phyloP scores from a whole-genome alignment of 2,888 invertebrate genomes.

The Hyalella azteca region DNA sequence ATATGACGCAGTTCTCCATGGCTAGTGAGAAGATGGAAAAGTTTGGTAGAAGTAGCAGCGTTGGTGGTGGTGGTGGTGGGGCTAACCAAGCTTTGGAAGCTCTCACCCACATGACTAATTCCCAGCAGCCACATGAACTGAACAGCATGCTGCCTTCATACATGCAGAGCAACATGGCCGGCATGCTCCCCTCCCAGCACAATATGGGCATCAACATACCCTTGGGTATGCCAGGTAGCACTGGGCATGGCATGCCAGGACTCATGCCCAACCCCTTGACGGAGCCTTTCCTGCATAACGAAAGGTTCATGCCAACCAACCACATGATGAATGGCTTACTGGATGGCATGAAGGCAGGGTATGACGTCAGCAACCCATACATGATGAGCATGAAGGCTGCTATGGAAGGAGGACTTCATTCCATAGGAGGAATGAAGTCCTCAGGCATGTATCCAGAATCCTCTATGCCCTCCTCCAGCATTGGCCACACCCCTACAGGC shows the following conservation, averaged over 20 bases:
- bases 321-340: constrained; percentile 12
- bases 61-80: neutral
- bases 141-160: neutral
- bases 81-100: neutral
- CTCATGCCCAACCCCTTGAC: neutral
- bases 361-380: neutral
- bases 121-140: neutral
- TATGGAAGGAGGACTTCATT: neutral
- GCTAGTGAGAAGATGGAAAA: neutral
- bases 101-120: constrained; percentile 25
- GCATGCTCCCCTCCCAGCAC: neutral
- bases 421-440: too few relatives aligned
- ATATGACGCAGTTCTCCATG: neutral
- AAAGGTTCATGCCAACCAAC: neutral
- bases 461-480: too few relatives aligned
- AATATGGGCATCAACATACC: neutral
- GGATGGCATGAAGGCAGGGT: constrained; percentile 15
- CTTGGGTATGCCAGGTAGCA: neutral
- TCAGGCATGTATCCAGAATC: too few relatives aligned
- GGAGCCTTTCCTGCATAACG: neutral
- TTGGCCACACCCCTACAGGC: too few relatives aligned
- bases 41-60: neutral
- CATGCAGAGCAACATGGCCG: neutral
- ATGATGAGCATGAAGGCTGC: constrained; percentile 14
- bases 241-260: neutral